Conservation (phyloP, 2,888 invertebrate genomes). For the Caenorhabditis parvicauda region DNA sequence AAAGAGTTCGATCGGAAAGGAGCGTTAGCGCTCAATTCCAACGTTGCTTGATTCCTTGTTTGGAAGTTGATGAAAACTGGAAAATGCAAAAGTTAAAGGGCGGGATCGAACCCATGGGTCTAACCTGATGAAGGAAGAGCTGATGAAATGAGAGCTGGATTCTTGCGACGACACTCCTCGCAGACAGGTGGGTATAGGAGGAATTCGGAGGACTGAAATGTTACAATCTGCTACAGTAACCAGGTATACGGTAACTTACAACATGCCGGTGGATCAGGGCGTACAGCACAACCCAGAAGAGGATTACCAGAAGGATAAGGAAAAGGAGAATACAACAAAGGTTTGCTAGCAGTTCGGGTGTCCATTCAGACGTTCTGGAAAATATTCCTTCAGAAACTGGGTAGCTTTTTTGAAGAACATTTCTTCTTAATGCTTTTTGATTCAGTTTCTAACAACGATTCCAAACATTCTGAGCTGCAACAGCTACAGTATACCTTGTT, state of each 20-base stretch:
- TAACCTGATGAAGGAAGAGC: constrained; percentile 40
- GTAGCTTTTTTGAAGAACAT: too few relatives aligned
- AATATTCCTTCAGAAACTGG: neutral
- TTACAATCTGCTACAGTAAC: neutral
- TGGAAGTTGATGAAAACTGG: constrained; percentile 40
- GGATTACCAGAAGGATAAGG: constrained; percentile 49
- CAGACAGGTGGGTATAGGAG: constrained; percentile 59
- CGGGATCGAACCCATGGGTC: neutral
- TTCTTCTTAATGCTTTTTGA: too few relatives aligned
- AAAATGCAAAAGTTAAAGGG: neutral
- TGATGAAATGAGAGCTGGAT: constrained; percentile 43
- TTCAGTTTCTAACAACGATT: too few relatives aligned
- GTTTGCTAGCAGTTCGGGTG: constrained; percentile 39
- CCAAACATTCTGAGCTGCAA: too few relatives aligned
- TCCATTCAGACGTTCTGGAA: constrained; percentile 47
- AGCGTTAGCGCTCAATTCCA: constrained; percentile 55
- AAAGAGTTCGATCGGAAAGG: constrained; percentile 62
- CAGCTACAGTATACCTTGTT: too few relatives aligned
- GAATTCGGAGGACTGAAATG: constrained; percentile 37
- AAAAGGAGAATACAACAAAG: constrained; percentile 51
- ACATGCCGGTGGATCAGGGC: constrained; percentile 51
- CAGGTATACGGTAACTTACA: constrained; percentile 9
- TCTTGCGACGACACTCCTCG: constrained; percentile 57
- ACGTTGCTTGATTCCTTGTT: constrained; percentile 48
- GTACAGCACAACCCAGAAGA: constrained; percentile 50